Conservation (phyloP, 2,797 vertebrate genomes). For the Cossypha niveicapilla region DNA sequence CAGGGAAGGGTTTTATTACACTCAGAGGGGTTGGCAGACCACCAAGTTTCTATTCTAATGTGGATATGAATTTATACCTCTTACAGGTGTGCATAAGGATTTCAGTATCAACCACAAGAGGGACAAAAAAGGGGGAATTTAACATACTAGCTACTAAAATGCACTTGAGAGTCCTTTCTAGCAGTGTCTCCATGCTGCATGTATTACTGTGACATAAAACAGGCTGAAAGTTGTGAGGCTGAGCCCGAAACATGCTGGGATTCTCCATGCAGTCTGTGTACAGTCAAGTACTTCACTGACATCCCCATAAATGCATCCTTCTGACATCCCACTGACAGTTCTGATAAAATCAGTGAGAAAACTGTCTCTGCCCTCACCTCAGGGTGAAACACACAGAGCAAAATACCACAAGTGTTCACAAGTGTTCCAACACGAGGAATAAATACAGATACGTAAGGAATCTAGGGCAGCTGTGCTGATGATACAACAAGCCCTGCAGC, state of each 20-base stretch:
- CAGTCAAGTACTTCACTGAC: neutral
- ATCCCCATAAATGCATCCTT: neutral
- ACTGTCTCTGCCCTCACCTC: neutral
- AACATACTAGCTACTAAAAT: neutral
- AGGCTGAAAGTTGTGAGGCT: neutral
- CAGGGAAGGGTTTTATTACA: slow-evolving; percentile 16
- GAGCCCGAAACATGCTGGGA: neutral
- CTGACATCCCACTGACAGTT: neutral
- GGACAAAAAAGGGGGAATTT: neutral
- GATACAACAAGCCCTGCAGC: neutral
- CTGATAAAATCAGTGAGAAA: neutral
- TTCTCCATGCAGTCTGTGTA: neutral
- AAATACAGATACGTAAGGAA: accelerated
- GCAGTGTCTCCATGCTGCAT: accelerated
- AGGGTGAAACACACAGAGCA: neutral
- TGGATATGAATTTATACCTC: neutral
- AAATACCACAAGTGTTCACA: neutral
- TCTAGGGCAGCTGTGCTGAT: neutral
- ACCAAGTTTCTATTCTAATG: neutral
- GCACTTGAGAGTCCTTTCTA: neutral
- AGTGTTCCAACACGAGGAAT: neutral
- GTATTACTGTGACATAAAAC: neutral
- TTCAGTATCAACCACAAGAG: neutral
- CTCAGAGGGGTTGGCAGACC: neutral
- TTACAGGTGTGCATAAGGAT: neutral